Conservation (phyloP, 2,797 vertebrate genomes). For the Acanthiza pusilla region DNA sequence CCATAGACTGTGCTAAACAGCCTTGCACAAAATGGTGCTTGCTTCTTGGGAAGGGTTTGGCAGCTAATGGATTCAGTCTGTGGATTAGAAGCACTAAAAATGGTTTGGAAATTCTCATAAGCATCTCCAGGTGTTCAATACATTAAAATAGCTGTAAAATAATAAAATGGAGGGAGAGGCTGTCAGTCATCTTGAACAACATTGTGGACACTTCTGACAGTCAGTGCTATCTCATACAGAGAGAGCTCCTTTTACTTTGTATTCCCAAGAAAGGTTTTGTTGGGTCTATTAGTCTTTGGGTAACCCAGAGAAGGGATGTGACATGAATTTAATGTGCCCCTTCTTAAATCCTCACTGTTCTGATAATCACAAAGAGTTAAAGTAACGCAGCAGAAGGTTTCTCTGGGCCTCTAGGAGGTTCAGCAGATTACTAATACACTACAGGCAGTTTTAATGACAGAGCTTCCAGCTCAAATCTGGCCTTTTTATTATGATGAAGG, state of each 20-base stretch:
- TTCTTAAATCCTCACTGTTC: slow-evolving; percentile 24
- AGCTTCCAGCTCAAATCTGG: slow-evolving; percentile 64
- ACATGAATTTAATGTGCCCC: slow-evolving; percentile 29
- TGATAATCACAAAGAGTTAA: slow-evolving; percentile 48
- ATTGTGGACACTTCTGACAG: slow-evolving; percentile 22
- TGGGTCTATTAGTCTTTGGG: slow-evolving; percentile 37
- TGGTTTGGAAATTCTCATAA: background rate
- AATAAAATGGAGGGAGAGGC: slow-evolving; percentile 24
- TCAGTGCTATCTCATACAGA: background rate
- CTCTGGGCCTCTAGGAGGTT: slow-evolving; percentile 51
- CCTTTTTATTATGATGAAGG: slow-evolving; percentile 60
- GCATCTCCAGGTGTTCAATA: background rate
- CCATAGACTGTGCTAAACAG: background rate
- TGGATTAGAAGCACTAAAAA: background rate
- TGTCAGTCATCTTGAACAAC: slow-evolving; percentile 38
- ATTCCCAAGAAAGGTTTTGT: slow-evolving; percentile 34
- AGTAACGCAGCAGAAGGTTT: slow-evolving; percentile 53
- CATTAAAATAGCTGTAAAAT: slow-evolving; percentile 24
- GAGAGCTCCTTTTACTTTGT: slow-evolving; percentile 22
- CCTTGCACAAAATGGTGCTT: background rate
- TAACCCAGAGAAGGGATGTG: slow-evolving; percentile 20
- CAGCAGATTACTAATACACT: slow-evolving; percentile 56
- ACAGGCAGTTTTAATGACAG: slow-evolving; percentile 59
- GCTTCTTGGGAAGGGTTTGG: background rate
- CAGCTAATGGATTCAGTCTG: background rate